Conservation (phyloP, 2,888 invertebrate species). For the Proisotoma minuta region DNA sequence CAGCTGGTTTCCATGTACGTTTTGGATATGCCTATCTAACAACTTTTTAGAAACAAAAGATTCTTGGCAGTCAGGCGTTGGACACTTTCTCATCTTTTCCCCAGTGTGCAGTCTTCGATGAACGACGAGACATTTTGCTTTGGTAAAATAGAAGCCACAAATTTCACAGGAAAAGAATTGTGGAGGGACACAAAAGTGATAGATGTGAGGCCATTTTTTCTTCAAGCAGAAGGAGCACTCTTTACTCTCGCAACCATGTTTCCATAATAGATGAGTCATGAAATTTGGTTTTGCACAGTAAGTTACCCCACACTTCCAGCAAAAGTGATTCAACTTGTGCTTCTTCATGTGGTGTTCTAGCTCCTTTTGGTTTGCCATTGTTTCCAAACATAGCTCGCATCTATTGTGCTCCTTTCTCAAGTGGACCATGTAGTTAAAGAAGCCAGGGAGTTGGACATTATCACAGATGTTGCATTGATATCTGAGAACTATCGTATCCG, state of each 20-base stretch:
- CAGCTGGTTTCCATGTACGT: conserved; percentile 20
- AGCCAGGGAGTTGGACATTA: conserved; percentile 71
- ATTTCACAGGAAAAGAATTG: conserved; percentile 72
- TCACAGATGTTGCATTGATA: conserved; percentile 69
- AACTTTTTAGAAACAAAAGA: conserved; percentile 77
- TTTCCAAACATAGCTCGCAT: conserved; percentile 81
- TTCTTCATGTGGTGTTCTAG: conserved; percentile 86
- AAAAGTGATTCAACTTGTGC: conserved; percentile 79
- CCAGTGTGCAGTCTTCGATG: conserved; percentile 73
- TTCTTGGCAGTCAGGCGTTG: conserved; percentile 63
- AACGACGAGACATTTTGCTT: conserved; percentile 73
- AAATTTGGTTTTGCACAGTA: conserved; percentile 84
- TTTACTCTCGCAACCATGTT: conserved; percentile 84
- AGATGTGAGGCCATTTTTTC: conserved; percentile 87
- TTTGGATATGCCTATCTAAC: conserved; percentile 61
- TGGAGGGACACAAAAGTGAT: conserved; percentile 83
- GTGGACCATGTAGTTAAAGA: conserved; percentile 83
- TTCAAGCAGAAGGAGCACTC: conserved; percentile 78
- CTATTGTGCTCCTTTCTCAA: conserved; percentile 75
- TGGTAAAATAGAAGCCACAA: conserved; percentile 69
- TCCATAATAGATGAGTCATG: conserved; percentile 85
- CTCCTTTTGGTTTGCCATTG: conserved; percentile 71
- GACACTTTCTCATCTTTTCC: conserved; percentile 67
- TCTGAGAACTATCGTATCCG: conserved; percentile 59
- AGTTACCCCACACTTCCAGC: conserved; percentile 80